Evolutionary conservation across 2,797 vertebrate genomes (phyloP), one percentile per base, ranked within the genome.

Genomic region (Fratercula arctica): DNA sequence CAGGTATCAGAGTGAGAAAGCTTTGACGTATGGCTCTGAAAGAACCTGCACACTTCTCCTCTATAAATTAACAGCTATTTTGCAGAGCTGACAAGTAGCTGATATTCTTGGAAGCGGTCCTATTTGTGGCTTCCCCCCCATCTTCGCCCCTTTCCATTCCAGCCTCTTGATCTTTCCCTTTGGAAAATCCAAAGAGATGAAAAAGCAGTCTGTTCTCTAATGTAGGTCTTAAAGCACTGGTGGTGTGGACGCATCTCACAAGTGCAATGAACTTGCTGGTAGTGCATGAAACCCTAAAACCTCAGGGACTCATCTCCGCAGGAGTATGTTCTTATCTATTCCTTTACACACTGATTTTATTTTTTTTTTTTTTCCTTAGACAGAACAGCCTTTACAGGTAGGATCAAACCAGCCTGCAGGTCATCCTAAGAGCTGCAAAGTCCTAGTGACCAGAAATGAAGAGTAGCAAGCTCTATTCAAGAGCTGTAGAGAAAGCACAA

Each of bases 21-120:
- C 87, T 95, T 96, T 97, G 97, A 98, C 73, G 2, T 97, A 97
- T 97, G 73, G 94, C 95, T 92, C 46, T 85, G 74, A 90, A 89
- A 89, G 95, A 85, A 87, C 89, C 73, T 45, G 45, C 75, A 88
- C 84, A 35, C 93, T 95, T 97, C 85, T 94, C 87, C 79, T 95
- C 96, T 96, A 93, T 97, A 97, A 97, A 97, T 98, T 95, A 98
- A 94, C 93, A 95, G 87, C 96, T 98, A 87, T 97, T 97, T 96
- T 96, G 81, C 68, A 50, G 72, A 89, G 85, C 91, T 96, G 97
- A 97, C 95, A 96, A 96, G 93, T 90, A 94, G 96, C 80, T 97
- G 96, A 96, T 97, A 82, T 96, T 95, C 89, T 94, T 97, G 95
- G 97, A 97, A 83, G 91, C 16, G 37, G 85, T 95, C 95, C 96